Base-by-base conservation (phyloP, 2,797 vertebrate species). In the Allobates femoralis region DNA sequence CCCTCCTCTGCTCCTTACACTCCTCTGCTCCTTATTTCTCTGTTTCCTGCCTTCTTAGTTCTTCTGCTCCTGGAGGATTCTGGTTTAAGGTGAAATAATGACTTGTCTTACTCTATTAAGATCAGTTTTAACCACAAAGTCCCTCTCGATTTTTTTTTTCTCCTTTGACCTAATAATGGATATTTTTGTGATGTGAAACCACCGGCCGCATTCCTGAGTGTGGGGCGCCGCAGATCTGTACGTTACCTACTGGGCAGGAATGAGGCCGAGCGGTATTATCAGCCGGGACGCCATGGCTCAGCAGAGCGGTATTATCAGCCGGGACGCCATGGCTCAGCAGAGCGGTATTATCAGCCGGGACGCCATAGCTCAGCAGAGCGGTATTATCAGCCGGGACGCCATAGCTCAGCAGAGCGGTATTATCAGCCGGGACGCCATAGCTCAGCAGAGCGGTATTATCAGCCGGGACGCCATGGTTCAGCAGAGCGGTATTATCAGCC, bases 101-200 rank as follows among this genome's bases (percentile, higher is more conserved):
- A 79, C 64, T 71, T 79, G 64, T 87, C 74, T 78, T 56, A 58
- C 55, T 83, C 81, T 87, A 64, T 87, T 83, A 83, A 74, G 62
- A 87, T 87, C 86, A 87, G 12, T 71, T 79, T 71, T 73, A 87
- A 87, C 81, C 86, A 87, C 81, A 83, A 60, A 79, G 75, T 83
- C 86, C 81, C 80, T 75, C 58, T 86, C 16, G 58, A 79, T 28
- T 64, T 71, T 50, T 86, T 62, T 79, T 85, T 23, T 64, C 85
- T 51, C 58, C 32, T 23, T 50, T 82, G 71, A 76, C 85, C 66
- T 86, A 82, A 86, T 86, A 86, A 86, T 86, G 71, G 69, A 77
- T 50, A 82, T 86, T 75, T 86, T 86, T 75, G 79, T 86, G 79
- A 81, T 76, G 58, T 75, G 58, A 81, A 81, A 86, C 85, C 79